A percentile compares a stretch with the other conserved stretches of the same genome.
Conservation (phyloP, 2,888 invertebrate species). For the Tiliacea aurago region DNA sequence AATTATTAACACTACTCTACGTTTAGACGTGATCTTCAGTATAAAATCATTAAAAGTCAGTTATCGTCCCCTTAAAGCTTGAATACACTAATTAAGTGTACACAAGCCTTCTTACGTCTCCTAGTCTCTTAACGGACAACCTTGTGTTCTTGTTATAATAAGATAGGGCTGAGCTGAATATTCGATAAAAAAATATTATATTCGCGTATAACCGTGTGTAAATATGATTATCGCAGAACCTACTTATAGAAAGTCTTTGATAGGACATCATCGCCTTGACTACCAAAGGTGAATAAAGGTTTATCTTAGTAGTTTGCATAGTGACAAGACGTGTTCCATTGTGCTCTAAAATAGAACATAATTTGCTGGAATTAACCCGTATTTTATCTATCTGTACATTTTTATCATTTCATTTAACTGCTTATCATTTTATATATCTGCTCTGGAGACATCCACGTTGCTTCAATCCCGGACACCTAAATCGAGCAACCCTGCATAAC, state of each 20-base stretch:
- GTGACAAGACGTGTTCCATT: background rate
- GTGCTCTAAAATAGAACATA: background rate
- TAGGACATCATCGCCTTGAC: background rate
- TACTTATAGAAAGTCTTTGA: background rate
- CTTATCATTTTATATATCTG: too few relatives aligned
- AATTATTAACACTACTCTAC: too few relatives aligned
- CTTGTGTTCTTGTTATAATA: constrained; percentile 2
- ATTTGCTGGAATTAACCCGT: background rate
- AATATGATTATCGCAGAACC: too few relatives aligned
- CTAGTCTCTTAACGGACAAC: background rate
- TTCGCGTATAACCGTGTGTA: too few relatives aligned
- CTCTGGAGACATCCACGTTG: background rate
- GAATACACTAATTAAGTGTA: background rate
- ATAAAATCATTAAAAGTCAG: too few relatives aligned
- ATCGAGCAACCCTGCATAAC: background rate
- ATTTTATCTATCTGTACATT: background rate
- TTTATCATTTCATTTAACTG: too few relatives aligned
- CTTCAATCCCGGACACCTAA: background rate
- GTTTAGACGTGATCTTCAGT: too few relatives aligned
- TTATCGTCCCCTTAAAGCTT: too few relatives aligned
- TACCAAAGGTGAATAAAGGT: background rate
- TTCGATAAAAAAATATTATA: too few relatives aligned
- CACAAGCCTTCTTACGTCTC: background rate
- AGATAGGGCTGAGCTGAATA: too few relatives aligned
- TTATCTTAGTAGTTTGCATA: background rate